Percentiles rank a stretch among this genome's conserved stretches.
phyloP scores from a whole-genome alignment of 2,888 invertebrate species.

The Pasiphila rectangulata region DNA sequence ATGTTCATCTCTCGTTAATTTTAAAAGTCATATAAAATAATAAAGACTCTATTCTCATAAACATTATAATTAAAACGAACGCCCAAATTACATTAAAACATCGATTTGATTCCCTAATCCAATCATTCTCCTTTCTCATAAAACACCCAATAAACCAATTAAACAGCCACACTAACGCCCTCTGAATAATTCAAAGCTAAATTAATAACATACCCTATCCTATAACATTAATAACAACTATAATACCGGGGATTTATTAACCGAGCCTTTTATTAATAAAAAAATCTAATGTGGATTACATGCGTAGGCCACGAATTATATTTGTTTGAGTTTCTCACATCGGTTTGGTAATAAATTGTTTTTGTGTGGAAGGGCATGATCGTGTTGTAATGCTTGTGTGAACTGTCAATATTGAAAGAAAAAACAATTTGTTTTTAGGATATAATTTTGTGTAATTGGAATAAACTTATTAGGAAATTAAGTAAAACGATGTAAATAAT shows the following conservation, averaged over 20 bases:
- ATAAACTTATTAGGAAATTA: too few species aligned
- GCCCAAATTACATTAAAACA: too few species aligned
- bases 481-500: too few species aligned
- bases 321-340: slow-evolving; percentile 57
- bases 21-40: not conserved
- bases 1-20: too few species aligned
- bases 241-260: slow-evolving; percentile 50
- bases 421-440: too few species aligned
- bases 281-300: slow-evolving; percentile 75
- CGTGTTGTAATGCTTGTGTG: slow-evolving; percentile 48
- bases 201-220: slow-evolving; percentile 67
- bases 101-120: not conserved
- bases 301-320: slow-evolving; percentile 58
- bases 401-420: slow-evolving; percentile 64
- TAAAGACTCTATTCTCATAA: not conserved
- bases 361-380: slow-evolving; percentile 33
- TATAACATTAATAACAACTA: slow-evolving; percentile 53
- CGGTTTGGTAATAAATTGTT: slow-evolving; percentile 25
- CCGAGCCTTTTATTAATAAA: slow-evolving; percentile 65
- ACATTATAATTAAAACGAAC: too few species aligned
- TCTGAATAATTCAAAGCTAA: slow-evolving; percentile 66
- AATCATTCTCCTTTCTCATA: slow-evolving; percentile 8
- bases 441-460: not conserved
- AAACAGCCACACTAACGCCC: slow-evolving; percentile 20
- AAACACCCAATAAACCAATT: slow-evolving; percentile 24